Conservation (phyloP, 92 coral and sea anemone species). For the Heliopora coerulea region DNA sequence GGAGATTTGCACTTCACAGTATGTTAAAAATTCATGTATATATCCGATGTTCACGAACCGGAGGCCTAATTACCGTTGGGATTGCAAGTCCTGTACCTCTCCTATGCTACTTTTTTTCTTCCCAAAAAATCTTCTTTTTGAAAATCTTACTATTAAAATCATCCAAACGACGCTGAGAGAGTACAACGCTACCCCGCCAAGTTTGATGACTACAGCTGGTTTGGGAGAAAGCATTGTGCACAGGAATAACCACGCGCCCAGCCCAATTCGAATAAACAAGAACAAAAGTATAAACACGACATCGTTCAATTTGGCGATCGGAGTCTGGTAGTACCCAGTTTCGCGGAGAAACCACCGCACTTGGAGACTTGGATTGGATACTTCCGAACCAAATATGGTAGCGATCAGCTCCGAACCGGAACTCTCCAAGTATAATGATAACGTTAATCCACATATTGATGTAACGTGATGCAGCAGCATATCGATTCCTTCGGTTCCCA, state of each 20-base stretch:
- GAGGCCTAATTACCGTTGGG: too few relatives aligned
- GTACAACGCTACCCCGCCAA: conserved; percentile 80
- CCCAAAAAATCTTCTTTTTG: conserved; percentile 77
- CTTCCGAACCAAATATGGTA: conserved; percentile 84
- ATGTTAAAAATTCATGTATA: too few relatives aligned
- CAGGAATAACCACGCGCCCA: conserved; percentile 69
- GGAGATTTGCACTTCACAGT: too few relatives aligned
- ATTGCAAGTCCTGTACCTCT: too few relatives aligned
- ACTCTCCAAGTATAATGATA: conserved; percentile 51
- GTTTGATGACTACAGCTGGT: conserved; percentile 64
- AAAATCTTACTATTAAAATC: conserved; percentile 66
- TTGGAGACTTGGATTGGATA: conserved; percentile 90
- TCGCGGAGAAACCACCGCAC: conserved; percentile 93
- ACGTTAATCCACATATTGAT: conserved; percentile 60
- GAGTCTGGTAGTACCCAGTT: conserved; percentile 65
- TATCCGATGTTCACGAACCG: too few relatives aligned
- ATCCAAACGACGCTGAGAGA: conserved; percentile 81
- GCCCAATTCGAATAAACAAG: conserved; percentile 77
- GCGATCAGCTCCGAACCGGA: conserved; percentile 92
- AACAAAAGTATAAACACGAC: conserved; percentile 73
- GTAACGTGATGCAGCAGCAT: conserved; percentile 83
- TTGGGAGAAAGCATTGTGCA: conserved; percentile 56
- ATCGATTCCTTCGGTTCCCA: conserved; percentile 85
- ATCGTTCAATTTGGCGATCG: conserved; percentile 77
- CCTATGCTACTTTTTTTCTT: conserved; percentile 49